A percentile compares a stretch with the other conserved stretches of the same genome.
Evolutionary conservation across 1,140 invertebrate genomes (phyloP).

Genomic region (Saccostrea glomerata): DNA sequence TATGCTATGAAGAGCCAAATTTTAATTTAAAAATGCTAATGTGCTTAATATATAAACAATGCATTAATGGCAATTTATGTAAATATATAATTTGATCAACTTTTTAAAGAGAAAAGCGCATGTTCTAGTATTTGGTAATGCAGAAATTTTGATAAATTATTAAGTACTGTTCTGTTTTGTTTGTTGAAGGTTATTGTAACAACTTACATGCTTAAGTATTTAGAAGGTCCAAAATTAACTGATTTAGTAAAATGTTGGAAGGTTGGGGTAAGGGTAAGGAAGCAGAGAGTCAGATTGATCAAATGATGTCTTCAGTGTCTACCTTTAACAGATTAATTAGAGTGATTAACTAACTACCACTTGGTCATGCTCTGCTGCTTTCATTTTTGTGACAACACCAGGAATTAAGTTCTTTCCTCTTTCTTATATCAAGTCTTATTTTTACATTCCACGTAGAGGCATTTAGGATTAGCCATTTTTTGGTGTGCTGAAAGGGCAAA

Average conservation of each 20-base stretch:
- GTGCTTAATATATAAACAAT: neutral
- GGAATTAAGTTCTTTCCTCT: neutral
- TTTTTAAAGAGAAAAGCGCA: neutral
- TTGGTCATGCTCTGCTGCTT: constrained; percentile 17
- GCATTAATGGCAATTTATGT: neutral
- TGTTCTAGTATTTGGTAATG: neutral
- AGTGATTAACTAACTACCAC: constrained; percentile 14
- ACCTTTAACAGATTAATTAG: neutral
- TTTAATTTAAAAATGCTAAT: neutral
- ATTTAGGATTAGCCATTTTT: neutral
- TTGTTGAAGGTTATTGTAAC: neutral
- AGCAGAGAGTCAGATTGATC: neutral
- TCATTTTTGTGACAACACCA: constrained; percentile 14
- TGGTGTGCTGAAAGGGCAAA: neutral
- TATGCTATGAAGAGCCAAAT: neutral
- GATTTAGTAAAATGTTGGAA: neutral
- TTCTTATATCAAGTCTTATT: neutral
- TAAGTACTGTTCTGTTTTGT: neutral
- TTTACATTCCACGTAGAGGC: neutral
- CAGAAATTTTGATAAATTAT: neutral
- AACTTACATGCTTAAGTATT: too few relatives aligned
- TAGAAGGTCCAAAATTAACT: neutral
- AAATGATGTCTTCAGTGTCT: neutral
- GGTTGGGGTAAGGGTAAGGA: neutral
- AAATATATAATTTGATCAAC: neutral